These are phyloP conservation scores for Gerris lacustris DNA, from an alignment of 2,888 invertebrate genomes.

Conservation along the genomic window DNA sequence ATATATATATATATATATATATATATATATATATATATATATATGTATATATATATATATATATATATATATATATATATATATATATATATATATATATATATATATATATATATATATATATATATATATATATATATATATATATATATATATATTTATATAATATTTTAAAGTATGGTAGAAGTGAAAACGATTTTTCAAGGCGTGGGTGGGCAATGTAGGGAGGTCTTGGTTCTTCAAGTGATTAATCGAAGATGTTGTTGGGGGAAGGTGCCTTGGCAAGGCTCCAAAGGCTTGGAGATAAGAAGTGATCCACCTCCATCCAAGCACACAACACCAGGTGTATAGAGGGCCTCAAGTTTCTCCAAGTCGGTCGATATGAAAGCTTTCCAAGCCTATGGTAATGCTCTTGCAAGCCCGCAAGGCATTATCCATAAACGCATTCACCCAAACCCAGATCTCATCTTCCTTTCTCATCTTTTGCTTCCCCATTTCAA, in stretches of 20 bases:
- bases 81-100: no score
- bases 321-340: background rate
- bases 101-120: no score
- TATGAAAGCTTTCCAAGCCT: background rate
- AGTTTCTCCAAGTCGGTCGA: background rate
- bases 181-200: background rate
- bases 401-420: background rate
- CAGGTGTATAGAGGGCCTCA: background rate
- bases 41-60: no score
- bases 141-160: no score
- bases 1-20: no score
- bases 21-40: no score
- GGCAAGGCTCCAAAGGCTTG: background rate
- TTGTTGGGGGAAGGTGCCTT: background rate
- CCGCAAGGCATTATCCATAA: constrained; percentile 1
- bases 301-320: background rate
- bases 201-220: background rate
- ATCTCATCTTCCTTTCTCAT: background rate
- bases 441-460: background rate
- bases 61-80: no score
- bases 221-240: background rate
- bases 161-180: background rate
- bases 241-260: constrained; percentile 5
- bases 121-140: no score
- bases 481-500: no score